Conservation (phyloP, 2,113 vertebrate genomes). For the Strix uralensis region DNA sequence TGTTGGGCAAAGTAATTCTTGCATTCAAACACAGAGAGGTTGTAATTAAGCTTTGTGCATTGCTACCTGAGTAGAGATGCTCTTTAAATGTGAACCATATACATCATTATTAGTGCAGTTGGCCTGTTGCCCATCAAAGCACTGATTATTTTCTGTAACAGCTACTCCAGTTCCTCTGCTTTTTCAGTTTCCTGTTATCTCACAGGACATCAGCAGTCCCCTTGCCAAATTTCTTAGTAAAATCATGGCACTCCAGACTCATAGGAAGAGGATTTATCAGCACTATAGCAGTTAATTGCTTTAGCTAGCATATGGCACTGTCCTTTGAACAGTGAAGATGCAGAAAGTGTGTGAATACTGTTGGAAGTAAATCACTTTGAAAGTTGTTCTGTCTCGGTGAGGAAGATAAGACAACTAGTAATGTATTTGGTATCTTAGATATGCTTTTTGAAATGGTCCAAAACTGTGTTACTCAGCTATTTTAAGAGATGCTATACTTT, state of each 20-base stretch:
- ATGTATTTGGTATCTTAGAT: not conserved
- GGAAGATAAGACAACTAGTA: not conserved
- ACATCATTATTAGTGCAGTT: slow-evolving; percentile 26
- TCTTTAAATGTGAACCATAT: not conserved
- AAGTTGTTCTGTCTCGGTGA: not conserved
- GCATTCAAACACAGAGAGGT: not conserved
- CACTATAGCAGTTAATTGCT: slow-evolving; percentile 29
- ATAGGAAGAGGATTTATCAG: slow-evolving; percentile 35
- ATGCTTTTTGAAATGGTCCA: not conserved
- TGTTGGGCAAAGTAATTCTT: not conserved
- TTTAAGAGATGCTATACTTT: not conserved
- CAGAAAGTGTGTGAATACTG: not conserved
- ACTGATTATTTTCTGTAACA: slow-evolving; percentile 12
- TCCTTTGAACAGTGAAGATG: not conserved
- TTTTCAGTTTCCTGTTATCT: slow-evolving; percentile 45
- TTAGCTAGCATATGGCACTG: not conserved
- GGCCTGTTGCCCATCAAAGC: slow-evolving; percentile 40
- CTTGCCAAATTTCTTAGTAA: slow-evolving; percentile 42
- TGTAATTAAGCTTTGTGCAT: not conserved
- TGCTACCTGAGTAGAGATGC: not conserved
- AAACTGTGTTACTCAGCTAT: not conserved
- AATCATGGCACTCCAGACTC: not conserved
- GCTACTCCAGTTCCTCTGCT: slow-evolving; percentile 31
- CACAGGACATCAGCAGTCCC: not conserved
- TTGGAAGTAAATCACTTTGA: not conserved